Percentiles rank a stretch among this genome's conserved stretches.
Evolutionary conservation across 2,888 invertebrate species (phyloP).

Genomic region (Eucera pruinosa): DNA sequence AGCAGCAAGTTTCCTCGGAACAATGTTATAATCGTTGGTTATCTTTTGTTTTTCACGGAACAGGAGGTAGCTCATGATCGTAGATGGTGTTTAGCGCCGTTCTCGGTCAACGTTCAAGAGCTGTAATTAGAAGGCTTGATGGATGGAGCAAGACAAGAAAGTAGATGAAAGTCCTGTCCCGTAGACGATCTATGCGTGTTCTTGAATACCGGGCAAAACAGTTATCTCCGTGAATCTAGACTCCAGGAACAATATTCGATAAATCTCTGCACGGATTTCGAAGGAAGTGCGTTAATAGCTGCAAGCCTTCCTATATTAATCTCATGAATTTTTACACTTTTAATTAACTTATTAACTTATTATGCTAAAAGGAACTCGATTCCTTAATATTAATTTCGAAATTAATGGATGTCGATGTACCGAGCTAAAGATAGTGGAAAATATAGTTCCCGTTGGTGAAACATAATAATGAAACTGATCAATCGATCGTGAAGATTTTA

Average conservation of each 20-base stretch:
- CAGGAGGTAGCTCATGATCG: not conserved
- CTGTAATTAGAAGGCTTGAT: constrained; percentile 38
- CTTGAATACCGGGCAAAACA: constrained; percentile 6
- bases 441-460: too few species aligned
- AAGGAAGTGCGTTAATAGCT: constrained; percentile 2
- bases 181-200: constrained; percentile 18
- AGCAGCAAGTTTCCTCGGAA: constrained; percentile 2
- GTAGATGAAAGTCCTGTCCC: constrained; percentile 29
- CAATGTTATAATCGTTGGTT: constrained; percentile 28
- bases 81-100: constrained; percentile 26
- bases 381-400: too few species aligned
- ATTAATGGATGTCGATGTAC: too few species aligned
- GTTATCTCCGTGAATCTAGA: constrained; percentile 19
- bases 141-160: constrained; percentile 33
- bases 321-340: too few species aligned
- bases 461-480: too few species aligned
- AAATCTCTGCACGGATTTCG: constrained; percentile 12
- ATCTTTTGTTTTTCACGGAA: constrained; percentile 15
- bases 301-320: not conserved
- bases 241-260: constrained; percentile 23
- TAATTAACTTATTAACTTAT: too few species aligned
- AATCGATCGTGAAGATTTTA: too few species aligned
- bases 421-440: too few species aligned
- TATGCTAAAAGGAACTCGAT: too few species aligned
- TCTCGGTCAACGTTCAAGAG: constrained; percentile 22